These are phyloP conservation scores for Lineus longissimus DNA, from an alignment of 1,140 invertebrate genomes.

Conservation along the genomic window DNA sequence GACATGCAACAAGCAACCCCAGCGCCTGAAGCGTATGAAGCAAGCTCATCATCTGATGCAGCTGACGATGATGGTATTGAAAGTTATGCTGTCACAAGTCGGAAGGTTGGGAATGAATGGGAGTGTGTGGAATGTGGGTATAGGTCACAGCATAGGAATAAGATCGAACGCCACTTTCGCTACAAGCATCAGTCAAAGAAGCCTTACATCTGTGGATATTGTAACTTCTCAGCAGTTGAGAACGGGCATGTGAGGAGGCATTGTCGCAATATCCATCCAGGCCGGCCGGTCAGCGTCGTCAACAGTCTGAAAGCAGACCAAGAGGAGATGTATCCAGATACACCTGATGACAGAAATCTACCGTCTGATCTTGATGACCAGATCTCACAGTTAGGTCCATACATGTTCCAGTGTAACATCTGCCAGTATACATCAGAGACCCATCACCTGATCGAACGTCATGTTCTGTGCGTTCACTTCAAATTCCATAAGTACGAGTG, in stretches of 20 bases:
- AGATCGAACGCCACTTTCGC: no score
- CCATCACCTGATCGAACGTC: not conserved
- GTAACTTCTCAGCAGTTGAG: not conserved
- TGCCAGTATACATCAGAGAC: not conserved
- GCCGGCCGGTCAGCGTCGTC: not conserved
- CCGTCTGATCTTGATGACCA: no score
- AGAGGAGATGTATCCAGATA: not conserved
- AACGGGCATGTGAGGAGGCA: not conserved
- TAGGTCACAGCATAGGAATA: no score
- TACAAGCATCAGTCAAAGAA: no score
- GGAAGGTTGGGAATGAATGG: no score
- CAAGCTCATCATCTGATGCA: no score
- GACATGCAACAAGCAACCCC: no score
- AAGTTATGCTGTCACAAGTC: no score
- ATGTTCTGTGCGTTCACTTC: not conserved
- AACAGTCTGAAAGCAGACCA: not conserved
- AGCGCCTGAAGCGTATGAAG: no score
- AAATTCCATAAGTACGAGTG: constrained; percentile 1
- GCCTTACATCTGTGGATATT: no score
- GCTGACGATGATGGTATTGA: no score
- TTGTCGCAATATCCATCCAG: not conserved
- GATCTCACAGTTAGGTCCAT: not conserved
- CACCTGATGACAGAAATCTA: not conserved
- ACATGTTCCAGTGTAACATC: constrained; percentile 3
- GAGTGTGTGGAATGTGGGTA: no score